phyloP scores from a whole-genome alignment of 2,797 vertebrate species.

The Huso huso region DNA sequence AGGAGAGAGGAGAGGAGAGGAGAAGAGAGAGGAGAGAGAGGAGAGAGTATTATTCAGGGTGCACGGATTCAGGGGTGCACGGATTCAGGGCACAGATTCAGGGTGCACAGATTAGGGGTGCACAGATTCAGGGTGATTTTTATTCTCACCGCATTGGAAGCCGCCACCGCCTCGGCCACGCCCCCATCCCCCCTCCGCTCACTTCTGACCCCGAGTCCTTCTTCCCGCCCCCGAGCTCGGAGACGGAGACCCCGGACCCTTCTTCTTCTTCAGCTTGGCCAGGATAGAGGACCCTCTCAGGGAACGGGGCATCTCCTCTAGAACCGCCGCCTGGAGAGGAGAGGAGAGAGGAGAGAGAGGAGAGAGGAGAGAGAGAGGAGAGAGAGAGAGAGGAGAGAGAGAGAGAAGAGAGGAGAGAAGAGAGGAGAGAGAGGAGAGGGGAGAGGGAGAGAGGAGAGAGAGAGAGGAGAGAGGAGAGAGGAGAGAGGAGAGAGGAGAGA shows the following conservation, averaged over 20 bases:
- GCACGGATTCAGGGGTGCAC: background rate
- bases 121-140: no score
- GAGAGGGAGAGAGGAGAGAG: no score
- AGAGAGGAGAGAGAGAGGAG: background rate
- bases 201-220: slow-evolving; percentile 63
- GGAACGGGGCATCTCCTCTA: slow-evolving; percentile 65
- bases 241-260: slow-evolving; percentile 50
- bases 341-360: background rate
- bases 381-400: no score
- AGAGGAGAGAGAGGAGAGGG: background rate
- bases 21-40: no score
- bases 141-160: slow-evolving; percentile 72
- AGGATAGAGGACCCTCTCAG: slow-evolving; percentile 48
- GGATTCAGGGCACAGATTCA: no score
- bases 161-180: slow-evolving; percentile 50
- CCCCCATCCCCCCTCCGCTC: slow-evolving; percentile 69
- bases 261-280: slow-evolving; percentile 57
- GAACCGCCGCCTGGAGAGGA: slow-evolving; percentile 54
- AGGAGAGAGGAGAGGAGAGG: no score
- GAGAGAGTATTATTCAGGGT: no score
- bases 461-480: background rate
- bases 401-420: background rate
- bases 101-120: no score
- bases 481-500: background rate
- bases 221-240: slow-evolving; percentile 59